These are phyloP conservation scores for Fregata magnificens DNA, from an alignment of 2,113 vertebrate species.

Conservation along the genomic window DNA sequence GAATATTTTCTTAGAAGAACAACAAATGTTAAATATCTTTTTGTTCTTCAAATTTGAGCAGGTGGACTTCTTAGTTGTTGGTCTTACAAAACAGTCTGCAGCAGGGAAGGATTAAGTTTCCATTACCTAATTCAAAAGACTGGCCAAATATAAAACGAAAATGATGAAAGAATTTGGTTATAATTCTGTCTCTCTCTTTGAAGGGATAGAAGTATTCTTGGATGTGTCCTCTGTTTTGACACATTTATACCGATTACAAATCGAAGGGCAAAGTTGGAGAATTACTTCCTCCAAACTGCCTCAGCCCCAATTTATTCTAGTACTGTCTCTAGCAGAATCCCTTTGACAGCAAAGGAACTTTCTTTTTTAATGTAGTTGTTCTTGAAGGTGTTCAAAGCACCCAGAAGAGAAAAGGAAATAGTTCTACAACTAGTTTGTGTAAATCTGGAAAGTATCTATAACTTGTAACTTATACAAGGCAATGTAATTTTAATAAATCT, in stretches of 20 bases:
- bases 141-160: conserved; percentile 48
- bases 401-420: neutral
- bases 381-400: neutral
- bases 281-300: neutral
- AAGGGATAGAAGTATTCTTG: conserved; percentile 57
- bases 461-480: neutral
- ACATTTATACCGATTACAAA: neutral
- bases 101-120: conserved; percentile 46
- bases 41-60: neutral
- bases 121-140: conserved; percentile 65
- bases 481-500: neutral
- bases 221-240: conserved; percentile 42
- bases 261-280: neutral
- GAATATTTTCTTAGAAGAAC: neutral
- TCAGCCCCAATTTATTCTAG: neutral
- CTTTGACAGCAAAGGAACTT: neutral
- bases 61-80: neutral
- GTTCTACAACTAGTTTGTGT: neutral
- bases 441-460: neutral
- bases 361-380: neutral
- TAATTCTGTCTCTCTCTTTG: conserved; percentile 26
- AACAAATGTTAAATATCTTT: neutral
- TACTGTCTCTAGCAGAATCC: neutral
- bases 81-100: conserved; percentile 47
- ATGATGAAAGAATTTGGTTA: conserved; percentile 1